Conservation (phyloP, 2,797 vertebrate genomes). For the Melopsittacus undulatus region DNA sequence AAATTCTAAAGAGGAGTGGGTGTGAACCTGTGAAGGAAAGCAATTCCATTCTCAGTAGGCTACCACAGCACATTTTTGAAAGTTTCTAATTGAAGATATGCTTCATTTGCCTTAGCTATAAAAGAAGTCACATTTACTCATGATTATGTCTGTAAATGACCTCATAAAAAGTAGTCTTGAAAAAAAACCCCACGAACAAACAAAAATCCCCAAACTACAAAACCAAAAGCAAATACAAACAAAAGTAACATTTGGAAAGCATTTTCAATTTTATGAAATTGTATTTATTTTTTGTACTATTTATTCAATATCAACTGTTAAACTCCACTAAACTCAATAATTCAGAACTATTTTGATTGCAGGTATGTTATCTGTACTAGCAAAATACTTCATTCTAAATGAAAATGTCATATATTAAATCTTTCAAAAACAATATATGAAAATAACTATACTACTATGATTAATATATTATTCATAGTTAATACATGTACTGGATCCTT, state of each 20-base stretch:
- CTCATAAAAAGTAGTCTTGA: slow-evolving; percentile 70
- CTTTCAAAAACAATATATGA: neutral
- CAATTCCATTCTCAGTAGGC: slow-evolving; percentile 82
- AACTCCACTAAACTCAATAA: slow-evolving; percentile 12
- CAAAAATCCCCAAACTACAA: neutral
- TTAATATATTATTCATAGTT: neutral
- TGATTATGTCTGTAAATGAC: slow-evolving; percentile 76
- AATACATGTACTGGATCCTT: neutral
- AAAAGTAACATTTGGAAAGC: slow-evolving; percentile 2
- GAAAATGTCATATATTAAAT: neutral
- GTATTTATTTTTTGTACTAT: neutral
- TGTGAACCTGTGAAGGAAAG: slow-evolving; percentile 78
- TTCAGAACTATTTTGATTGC: neutral
- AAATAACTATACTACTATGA: neutral
- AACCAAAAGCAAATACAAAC: neutral
- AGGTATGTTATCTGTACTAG: neutral
- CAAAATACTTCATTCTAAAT: neutral
- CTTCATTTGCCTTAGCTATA: slow-evolving; percentile 80
- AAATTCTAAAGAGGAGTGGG: slow-evolving; percentile 67
- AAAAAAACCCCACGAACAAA: neutral
- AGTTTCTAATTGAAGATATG: slow-evolving; percentile 84
- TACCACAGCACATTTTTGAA: slow-evolving; percentile 78
- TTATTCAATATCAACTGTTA: neutral
- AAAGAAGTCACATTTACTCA: slow-evolving; percentile 75
- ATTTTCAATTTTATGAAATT: slow-evolving; percentile 6